Base-by-base conservation (phyloP, 2,888 invertebrate genomes). In the Andrena hattorfiana region DNA sequence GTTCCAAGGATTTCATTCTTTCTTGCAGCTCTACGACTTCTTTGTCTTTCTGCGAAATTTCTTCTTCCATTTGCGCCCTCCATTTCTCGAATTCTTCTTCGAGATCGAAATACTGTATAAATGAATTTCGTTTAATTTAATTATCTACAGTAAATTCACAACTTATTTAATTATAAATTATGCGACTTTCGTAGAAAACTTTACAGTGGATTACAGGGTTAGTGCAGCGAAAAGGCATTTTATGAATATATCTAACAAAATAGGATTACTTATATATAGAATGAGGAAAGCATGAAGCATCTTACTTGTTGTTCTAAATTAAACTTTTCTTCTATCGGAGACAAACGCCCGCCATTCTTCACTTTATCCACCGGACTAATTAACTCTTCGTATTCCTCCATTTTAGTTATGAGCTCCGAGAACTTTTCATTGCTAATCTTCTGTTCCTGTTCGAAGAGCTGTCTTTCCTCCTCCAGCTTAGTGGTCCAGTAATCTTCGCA, bases 401-500 rank as follows among this genome's bases (percentile, higher is more conserved):
- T 97, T 94, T 97, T 97, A 30, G 95, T 94, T 88, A 97, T 95
- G 32, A 98, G 94, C 85, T 97, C 97, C 1, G 95, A 95, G 84
- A 97, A 96, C 87, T 97, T 97, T 89, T 97, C 97, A 92, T 97
- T 97, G 83, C 96, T 97, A 64, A 96, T 95, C 87, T 95, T 95
- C 93, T 97, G 97, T 91, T 97, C 97, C 82, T 96, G 96, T 89
- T 97, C 97, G 91, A 96, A 97, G 76, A 96, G 94, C 85, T 96
- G 96, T 35, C 98, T 95, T 93, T 98, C 98, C 83, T 97, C 97
- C 66, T 96, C 96, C 77, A 98, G 94, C 94, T 98, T 98, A 48
- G 95, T 94, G 67, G 96, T 95, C 98, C 98, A 98, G 94, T 98
- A 98, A 93, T 98, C 98, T 93, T 98, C 98, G 93, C 97, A 97